phyloP scores from a whole-genome alignment of 2,113 vertebrate species.

The Acrocephalus kingi region DNA sequence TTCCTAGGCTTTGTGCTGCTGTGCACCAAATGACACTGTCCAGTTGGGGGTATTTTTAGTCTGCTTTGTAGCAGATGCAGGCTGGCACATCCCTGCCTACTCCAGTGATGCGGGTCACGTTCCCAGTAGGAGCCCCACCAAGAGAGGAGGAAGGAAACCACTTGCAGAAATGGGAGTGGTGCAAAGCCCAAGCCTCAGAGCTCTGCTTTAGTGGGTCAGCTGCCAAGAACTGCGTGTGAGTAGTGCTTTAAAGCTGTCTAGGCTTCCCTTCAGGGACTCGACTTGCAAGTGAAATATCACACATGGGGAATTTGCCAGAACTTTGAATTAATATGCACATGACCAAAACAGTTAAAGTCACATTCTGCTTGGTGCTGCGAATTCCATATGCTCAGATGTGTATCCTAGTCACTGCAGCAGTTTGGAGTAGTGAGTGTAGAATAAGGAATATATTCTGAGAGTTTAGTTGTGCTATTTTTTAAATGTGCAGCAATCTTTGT shows the following conservation, averaged over 20 bases:
- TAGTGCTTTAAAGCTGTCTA: neutral
- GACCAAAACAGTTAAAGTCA: neutral
- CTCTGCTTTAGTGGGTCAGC: neutral
- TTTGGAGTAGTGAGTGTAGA: neutral
- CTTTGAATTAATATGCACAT: neutral
- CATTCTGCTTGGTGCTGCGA: neutral
- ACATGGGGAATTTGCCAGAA: neutral
- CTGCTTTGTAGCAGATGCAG: constrained; percentile 25
- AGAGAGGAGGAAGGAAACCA: neutral
- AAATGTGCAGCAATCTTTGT: neutral
- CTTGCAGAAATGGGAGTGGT: neutral
- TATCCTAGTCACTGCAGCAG: neutral
- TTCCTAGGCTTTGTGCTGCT: neutral
- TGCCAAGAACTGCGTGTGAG: neutral
- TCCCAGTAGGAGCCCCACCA: constrained; percentile 18
- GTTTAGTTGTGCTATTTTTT: neutral
- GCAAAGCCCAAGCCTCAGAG: neutral
- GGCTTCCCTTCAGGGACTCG: neutral
- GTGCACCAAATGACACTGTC: constrained; percentile 22
- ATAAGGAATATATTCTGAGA: neutral
- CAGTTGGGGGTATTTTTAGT: constrained; percentile 55
- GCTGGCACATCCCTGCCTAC: constrained; percentile 3
- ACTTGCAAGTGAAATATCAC: neutral
- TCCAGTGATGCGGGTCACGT: neutral
- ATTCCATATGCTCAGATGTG: neutral